Evolutionary conservation across 2,888 invertebrate genomes (phyloP), one percentile per base, ranked within the genome.

Genomic region (Germaria angustata): DNA sequence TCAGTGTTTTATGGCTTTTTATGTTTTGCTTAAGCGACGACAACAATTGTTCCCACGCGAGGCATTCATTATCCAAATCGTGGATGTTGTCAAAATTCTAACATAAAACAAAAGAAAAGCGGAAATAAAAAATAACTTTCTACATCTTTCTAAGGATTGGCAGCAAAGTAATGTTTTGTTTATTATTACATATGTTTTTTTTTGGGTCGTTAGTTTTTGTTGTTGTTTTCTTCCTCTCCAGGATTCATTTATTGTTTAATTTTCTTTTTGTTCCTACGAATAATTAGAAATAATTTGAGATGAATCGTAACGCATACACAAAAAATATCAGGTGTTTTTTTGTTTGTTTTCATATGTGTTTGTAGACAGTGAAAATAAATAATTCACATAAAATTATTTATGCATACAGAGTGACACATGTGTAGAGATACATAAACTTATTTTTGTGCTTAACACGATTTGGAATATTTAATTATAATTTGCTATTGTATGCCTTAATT

Each of bases 161-260:
- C 15, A 22, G 61, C 57, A 49, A 75, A 69, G 11, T 63, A 59
- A 68, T 53, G 9, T 59, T 41, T 51, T 20, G 39, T 51, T 51
- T 65, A 20, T 34, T 20, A 34, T 66, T 34, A 20, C 44, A 22
- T 68, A 51, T 44, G 44, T n/a, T 61, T 51, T 72, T 57, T 44
- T 22, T 59, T 53, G 72, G 41, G 63, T 61, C 39, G 46, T n/a
- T 51, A 6, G 13, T 49, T 22, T 2, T 22, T 49, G 49, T 59
- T 59, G 11, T 44, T 41, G 34, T 11, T 2, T 20, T 41, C 6
- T 28, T 39, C 9, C 28, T 44, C 20, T 49, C n/a, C 9, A 86
- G 86, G 86, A 86, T 87, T 88, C 87, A 87, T 88, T 88, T 87
- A 87, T 87, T 88, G 87, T 88, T 88, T 88, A 88, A 88, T 88